Conservation (phyloP, 2,113 vertebrate genomes). For the Bos javanicus region DNA sequence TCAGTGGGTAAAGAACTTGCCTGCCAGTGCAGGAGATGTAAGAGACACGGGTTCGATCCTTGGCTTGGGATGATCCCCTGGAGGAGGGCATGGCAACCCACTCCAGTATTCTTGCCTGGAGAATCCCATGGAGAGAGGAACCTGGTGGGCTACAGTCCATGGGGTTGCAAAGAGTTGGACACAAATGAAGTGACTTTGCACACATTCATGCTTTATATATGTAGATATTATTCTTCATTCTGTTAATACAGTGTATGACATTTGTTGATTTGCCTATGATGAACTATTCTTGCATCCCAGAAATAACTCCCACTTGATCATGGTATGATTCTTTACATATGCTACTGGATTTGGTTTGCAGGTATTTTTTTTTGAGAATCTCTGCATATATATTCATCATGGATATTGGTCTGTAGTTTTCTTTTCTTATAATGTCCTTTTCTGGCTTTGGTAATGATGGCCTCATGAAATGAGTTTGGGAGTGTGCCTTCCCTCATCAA, state of each 20-base stretch:
- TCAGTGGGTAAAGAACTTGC: not conserved
- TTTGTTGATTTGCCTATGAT: not conserved
- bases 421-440: not conserved
- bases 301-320: not conserved
- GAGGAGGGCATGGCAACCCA: not conserved
- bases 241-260: not conserved
- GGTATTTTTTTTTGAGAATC: not conserved
- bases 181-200: not conserved
- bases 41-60: not conserved
- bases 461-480: not conserved
- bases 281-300: not conserved
- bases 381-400: not conserved
- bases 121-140: not conserved
- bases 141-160: not conserved
- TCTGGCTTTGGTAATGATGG: not conserved
- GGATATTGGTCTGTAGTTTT: not conserved
- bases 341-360: not conserved
- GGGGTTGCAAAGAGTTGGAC: not conserved
- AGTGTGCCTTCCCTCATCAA: not conserved
- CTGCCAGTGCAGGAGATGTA: not conserved
- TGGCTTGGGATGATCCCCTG: not conserved
- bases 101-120: not conserved
- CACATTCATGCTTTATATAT: not conserved
- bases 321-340: not conserved
- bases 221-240: not conserved